Base-by-base conservation (phyloP, 1,140 invertebrate species). In the Drosophila jambulina region DNA sequence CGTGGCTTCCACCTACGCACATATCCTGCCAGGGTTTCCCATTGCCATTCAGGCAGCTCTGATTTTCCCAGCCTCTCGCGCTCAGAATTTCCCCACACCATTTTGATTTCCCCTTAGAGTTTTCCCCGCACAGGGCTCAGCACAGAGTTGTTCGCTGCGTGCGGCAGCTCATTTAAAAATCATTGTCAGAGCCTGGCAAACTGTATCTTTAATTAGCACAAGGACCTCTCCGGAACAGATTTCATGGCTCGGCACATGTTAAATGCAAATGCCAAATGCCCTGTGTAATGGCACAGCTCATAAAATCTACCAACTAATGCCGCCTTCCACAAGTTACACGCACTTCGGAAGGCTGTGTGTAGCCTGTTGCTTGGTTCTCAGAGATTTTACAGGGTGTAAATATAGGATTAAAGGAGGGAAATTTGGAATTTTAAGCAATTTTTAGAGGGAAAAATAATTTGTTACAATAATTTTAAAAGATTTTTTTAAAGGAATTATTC, bases 301-400 rank as follows among this genome's bases (percentile, higher is more conserved):
- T 88, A 84, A 90, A 84, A 88, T 88, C 81, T 69, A 69, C 72
- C 62, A 83, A 80, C 83, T 86, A 87, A 87, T 87, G 76, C 75
- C 32, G 43, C 48, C 32, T 12, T 12, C 38, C 64, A 58, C 21
- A 56, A 69, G 19, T 82, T 57, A 58, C 69, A 75, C 68, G 48
- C 45, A 72, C 68, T 62, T 69, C 58, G 40, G 29, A 45, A 36
- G 17, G 12, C 49, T 38, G 34, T 23, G 34, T 23, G 21, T 38
- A 40, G 19, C 53, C 59, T 71, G 49, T 65, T 32, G 40, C 53
- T 42, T 29, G 57, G 13, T 19, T 43, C 19, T 34, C 56, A n/a
- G 9, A n/a, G 32, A 25, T 56, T 56, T 38, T 56, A 56, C 34
- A 56, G 53, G 53, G 53, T 25, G 15, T 38, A 12, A 2, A 36